phyloP scores from a whole-genome alignment of 2,797 vertebrate species.

The Brachyrhaphis roseni region DNA sequence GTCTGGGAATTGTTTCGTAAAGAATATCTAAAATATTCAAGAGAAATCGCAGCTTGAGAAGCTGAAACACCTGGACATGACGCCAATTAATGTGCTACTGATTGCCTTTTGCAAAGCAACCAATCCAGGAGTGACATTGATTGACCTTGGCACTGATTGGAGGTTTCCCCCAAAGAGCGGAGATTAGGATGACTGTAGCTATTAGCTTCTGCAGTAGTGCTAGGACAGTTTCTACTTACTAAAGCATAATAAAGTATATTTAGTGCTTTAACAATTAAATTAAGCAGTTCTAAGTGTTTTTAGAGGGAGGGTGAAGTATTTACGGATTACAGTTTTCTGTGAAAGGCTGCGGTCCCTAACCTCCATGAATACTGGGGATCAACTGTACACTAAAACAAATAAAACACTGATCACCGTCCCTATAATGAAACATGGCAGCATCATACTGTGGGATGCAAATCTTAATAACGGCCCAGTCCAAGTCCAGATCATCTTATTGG shows the following conservation, averaged over 20 bases:
- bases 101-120: neutral
- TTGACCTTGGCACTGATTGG: neutral
- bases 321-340: neutral
- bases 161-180: neutral
- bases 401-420: neutral
- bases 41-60: neutral
- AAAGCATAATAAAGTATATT: neutral
- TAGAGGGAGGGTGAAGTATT: neutral
- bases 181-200: neutral
- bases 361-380: neutral
- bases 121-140: neutral
- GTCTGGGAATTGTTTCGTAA: neutral
- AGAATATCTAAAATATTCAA: neutral
- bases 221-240: neutral
- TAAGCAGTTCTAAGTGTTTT: neutral
- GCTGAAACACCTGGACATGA: neutral
- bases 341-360: neutral
- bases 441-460: neutral
- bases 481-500: too few relatives aligned
- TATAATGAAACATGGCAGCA: neutral
- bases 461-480: neutral
- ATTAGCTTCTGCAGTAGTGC: neutral
- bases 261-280: neutral
- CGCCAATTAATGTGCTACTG: neutral
- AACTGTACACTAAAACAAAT: neutral